Percentiles rank a stretch among this genome's conserved stretches.
phyloP scores from a whole-genome alignment of 2,888 invertebrate genomes.

The Proisotoma minuta region DNA sequence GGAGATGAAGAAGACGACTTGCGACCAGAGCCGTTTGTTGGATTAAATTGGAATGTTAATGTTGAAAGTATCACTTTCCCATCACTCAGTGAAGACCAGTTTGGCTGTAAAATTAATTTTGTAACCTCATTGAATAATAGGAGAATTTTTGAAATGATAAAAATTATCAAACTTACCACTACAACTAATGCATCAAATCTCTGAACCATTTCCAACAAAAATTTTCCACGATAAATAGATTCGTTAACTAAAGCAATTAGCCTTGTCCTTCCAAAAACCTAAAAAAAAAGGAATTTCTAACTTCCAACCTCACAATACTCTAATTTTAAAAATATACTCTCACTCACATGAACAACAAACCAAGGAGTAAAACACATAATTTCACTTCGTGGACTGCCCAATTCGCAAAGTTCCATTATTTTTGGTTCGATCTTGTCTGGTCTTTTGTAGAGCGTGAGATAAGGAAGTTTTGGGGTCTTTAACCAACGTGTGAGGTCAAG shows the following conservation, averaged over 20 bases:
- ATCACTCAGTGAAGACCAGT: constrained; percentile 43
- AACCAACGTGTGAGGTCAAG: constrained; percentile 44
- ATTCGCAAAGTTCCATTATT: constrained; percentile 37
- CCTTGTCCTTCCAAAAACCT: constrained; percentile 43
- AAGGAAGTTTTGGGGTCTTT: constrained; percentile 40
- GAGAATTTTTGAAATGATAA: neutral
- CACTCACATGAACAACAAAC: constrained; percentile 42
- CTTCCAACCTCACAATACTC: no score
- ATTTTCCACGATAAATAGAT: constrained; percentile 39
- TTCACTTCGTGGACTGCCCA: constrained; percentile 35
- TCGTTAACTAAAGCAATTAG: constrained; percentile 38
- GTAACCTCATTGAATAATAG: neutral
- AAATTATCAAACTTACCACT: constrained; percentile 38
- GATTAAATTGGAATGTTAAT: constrained; percentile 46
- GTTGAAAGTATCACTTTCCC: constrained; percentile 42
- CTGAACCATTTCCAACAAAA: constrained; percentile 40
- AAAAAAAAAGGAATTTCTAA: constrained; percentile 3
- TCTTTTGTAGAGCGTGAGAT: constrained; percentile 44
- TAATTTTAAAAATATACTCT: neutral
- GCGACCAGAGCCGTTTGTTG: constrained; percentile 17
- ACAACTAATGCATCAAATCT: constrained; percentile 42
- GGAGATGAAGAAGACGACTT: constrained; percentile 15
- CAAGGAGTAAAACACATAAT: constrained; percentile 44
- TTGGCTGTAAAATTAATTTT: constrained; percentile 34
- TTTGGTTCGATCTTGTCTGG: constrained; percentile 33